Base-by-base conservation (phyloP, 2,797 vertebrate species). In the Oryzias dopingdopingensis region DNA sequence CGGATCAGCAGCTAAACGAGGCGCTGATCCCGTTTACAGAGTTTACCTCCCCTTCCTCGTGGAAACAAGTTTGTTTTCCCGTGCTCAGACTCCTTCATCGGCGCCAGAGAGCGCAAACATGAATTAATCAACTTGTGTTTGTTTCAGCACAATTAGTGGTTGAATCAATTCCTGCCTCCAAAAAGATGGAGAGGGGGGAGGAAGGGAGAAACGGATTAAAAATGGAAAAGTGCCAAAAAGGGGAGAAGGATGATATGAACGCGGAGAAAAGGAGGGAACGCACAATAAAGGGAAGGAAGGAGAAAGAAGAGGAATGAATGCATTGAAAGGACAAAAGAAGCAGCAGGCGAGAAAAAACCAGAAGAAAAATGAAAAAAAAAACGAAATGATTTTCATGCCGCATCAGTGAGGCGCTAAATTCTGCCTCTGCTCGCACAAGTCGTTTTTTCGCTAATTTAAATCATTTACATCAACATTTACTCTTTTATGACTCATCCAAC, bases 61-160 rank as follows among this genome's bases (percentile, higher is more conserved):
- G 76, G 71, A 78, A 71, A 78, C 70, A 72, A 60, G 67, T 82
- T 79, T 59, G 64, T 72, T 74, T 67, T 64, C 65, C 67, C 46
- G 29, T 12, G 2, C 15, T 4, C 18, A 0, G 48, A 66, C 59
- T 82, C 73, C 52, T 83, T 85, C 67, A 73, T 85, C 79, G 79
- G 78, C 65, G 43, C 32, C 32, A 10, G 20, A n/a, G 26, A 70
- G 52, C 45, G 4, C 47, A 76, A 83, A 80, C 79, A 74, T 65
- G 58, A 84, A 85, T 81, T 84, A 79, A 87, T 82, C 81, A 83
- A 75, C 74, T 79, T 74, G 75, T 82, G 77, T 82, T 81, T 85
- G 74, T 82, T 83, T 79, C 79, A 60, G 64, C 64, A 59, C 70
- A 82, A 82, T 83, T 81, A 83, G 70, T 56, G 76, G 79, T 66